Evolutionary conservation across 2,888 invertebrate species (phyloP).

Genomic region (Quadroppia sp.): DNA sequence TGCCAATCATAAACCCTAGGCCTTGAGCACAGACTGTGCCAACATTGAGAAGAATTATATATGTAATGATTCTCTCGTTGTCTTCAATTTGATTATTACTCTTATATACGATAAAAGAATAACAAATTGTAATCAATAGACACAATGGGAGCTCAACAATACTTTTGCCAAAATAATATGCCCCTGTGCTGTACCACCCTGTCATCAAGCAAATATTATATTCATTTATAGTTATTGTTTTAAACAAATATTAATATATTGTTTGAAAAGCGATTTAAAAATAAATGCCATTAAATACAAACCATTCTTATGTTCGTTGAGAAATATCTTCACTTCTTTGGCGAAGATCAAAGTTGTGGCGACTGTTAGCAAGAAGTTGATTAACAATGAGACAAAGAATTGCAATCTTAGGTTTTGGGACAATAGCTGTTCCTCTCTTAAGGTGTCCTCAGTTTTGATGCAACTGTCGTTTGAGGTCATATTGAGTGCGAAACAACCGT

Average conservation of each 20-base stretch:
- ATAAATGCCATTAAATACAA: too few relatives aligned
- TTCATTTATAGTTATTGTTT: too few relatives aligned
- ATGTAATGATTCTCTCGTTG: neutral
- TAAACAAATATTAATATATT: neutral
- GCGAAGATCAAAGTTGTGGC: neutral
- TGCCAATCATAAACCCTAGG: neutral
- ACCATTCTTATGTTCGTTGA: neutral
- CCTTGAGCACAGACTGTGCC: neutral
- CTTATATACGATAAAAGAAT: neutral
- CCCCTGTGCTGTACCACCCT: conserved; percentile 4
- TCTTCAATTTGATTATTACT: neutral
- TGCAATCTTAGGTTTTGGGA: neutral
- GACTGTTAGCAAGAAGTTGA: neutral
- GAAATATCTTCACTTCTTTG: neutral
- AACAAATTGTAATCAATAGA: neutral
- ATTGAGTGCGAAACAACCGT: neutral
- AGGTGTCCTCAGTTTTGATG: neutral
- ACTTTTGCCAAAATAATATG: neutral
- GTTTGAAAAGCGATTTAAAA: too few relatives aligned
- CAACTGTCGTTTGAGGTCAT: neutral
- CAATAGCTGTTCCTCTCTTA: neutral
- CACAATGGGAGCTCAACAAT: neutral
- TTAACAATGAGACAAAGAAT: neutral
- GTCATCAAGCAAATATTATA: too few relatives aligned
- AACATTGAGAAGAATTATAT: neutral